These are phyloP conservation scores for Caenorhabditis sinica DNA, from an alignment of 2,888 invertebrate genomes.

Conservation along the genomic window DNA sequence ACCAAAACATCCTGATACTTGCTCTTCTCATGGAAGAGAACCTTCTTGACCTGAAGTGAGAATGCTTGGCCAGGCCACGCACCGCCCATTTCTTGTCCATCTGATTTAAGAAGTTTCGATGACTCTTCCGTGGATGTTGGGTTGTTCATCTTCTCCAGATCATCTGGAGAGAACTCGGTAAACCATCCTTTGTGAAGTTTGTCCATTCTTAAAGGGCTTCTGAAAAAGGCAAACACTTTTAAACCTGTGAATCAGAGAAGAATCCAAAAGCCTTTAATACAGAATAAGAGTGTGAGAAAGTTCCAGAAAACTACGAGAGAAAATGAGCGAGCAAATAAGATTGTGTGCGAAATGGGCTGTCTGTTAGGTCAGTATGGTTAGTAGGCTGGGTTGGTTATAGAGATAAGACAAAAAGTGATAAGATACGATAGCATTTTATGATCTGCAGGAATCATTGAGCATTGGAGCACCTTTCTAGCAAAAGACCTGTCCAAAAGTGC, in stretches of 20 bases:
- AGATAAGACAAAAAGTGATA: slow-evolving; percentile 18
- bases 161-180: slow-evolving; percentile 90
- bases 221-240: background rate
- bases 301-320: background rate
- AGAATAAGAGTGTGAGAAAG: background rate
- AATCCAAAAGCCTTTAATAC: background rate
- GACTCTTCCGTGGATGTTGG: slow-evolving; percentile 28
- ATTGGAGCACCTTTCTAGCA: background rate
- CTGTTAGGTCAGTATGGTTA: no score
- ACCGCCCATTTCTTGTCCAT: slow-evolving; percentile 81
- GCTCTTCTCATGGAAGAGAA: slow-evolving; percentile 90
- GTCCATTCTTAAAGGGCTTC: slow-evolving; percentile 87
- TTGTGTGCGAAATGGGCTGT: background rate
- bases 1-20: slow-evolving; percentile 92
- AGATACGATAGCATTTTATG: slow-evolving; percentile 7
- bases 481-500: background rate
- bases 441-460: background rate
- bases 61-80: slow-evolving; percentile 94
- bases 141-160: slow-evolving; percentile 75
- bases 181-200: slow-evolving; percentile 91
- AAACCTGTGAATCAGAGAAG: background rate
- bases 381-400: background rate
- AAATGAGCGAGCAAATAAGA: background rate
- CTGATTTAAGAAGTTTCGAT: slow-evolving; percentile 78
- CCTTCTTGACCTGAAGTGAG: slow-evolving; percentile 90